Conservation (phyloP, 2,888 invertebrate genomes). For the Heteropelma amictum region DNA sequence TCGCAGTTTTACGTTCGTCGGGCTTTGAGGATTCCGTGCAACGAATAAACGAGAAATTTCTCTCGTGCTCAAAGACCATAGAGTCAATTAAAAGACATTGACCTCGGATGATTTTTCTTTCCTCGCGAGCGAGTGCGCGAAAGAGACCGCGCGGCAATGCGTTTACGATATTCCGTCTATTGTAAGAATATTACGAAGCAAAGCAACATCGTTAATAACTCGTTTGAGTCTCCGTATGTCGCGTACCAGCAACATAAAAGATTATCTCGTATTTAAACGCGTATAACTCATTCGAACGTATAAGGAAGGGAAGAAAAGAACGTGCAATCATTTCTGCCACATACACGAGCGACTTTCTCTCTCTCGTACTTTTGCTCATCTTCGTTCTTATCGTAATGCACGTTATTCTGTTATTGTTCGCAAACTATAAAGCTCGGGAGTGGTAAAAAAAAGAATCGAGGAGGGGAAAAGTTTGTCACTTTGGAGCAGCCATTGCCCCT, state of each 20-base stretch:
- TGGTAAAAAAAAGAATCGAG: constrained; percentile 9
- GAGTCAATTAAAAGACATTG: constrained; percentile 34
- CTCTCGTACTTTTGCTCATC: constrained; percentile 10
- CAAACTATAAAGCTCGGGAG: not conserved
- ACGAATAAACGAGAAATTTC: not conserved
- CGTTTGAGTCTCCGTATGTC: constrained; percentile 24
- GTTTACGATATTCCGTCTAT: constrained; percentile 5
- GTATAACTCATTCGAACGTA: constrained; percentile 44
- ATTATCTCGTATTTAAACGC: constrained; percentile 53
- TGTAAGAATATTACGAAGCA: constrained; percentile 23
- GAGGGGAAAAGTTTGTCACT: constrained; percentile 22
- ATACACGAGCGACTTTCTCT: constrained; percentile 12
- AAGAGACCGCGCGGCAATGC: constrained; percentile 4
- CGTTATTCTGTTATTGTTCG: constrained; percentile 43
- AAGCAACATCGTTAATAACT: constrained; percentile 11
- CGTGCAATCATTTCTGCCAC: constrained; percentile 50
- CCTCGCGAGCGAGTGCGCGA: not conserved
- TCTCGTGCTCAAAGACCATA: not conserved
- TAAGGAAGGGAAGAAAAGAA: constrained; percentile 25
- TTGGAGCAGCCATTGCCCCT: constrained; percentile 48
- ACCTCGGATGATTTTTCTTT: constrained; percentile 41
- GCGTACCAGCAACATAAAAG: constrained; percentile 23
- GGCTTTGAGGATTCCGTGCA: no score
- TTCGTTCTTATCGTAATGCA: constrained; percentile 34
- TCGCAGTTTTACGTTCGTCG: no score